Percentiles rank a stretch among this genome's conserved stretches.
phyloP scores from a whole-genome alignment of 2,113 vertebrate species.

The Cephalopterus ornatus region DNA sequence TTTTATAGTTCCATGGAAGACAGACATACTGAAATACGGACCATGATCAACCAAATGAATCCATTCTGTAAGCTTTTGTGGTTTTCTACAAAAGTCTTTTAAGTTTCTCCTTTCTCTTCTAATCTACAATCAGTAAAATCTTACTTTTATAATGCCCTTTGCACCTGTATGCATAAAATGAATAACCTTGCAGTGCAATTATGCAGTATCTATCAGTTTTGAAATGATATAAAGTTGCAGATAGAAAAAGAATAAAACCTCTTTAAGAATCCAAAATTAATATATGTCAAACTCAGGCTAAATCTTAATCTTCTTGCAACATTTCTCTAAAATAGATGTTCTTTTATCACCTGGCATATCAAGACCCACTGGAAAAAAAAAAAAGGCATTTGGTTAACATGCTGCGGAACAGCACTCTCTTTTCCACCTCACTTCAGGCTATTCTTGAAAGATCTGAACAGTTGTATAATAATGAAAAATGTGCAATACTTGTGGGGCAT shows the following conservation, averaged over 20 bases:
- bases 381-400: conserved; percentile 74
- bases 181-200: conserved; percentile 80
- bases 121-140: conserved; percentile 77
- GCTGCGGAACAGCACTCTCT: conserved; percentile 73
- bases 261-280: conserved; percentile 79
- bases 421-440: conserved; percentile 78
- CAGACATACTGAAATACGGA: conserved; percentile 6
- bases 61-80: conserved; percentile 66
- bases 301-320: conserved; percentile 80
- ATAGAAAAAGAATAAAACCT: conserved; percentile 74
- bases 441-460: conserved; percentile 85
- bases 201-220: conserved; percentile 71
- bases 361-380: conserved; percentile 58
- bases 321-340: conserved; percentile 80
- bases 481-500: conserved; percentile 86
- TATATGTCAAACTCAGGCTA: conserved; percentile 77
- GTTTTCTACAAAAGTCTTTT: conserved; percentile 65
- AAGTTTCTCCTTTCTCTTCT: conserved; percentile 71
- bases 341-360: conserved; percentile 77
- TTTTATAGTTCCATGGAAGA: conserved; percentile 41
- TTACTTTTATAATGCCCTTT: conserved; percentile 77
- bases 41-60: conserved; percentile 70
- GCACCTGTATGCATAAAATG: conserved; percentile 77
- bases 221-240: conserved; percentile 76
- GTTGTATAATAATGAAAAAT: conserved; percentile 95